Conservation (phyloP, 2,888 invertebrate species). For the Blastobasis lacticolella region DNA sequence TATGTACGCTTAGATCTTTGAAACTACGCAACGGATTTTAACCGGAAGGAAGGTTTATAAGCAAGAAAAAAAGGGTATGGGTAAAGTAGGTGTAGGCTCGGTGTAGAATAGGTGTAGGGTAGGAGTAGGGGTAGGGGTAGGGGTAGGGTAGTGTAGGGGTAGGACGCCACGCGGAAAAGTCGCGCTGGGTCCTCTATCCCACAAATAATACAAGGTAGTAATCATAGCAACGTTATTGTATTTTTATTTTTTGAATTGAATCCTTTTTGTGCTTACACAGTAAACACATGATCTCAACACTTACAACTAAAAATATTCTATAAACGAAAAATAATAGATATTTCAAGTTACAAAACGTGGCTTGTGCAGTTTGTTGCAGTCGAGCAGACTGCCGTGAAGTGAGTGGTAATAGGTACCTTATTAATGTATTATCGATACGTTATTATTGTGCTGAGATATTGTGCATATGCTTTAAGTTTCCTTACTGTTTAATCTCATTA, state of each 20-base stretch:
- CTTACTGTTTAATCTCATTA: constrained; percentile 55
- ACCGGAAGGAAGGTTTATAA: too few species aligned
- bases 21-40: too few species aligned
- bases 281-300: constrained; percentile 81
- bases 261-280: constrained; percentile 81
- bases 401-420: constrained; percentile 30
- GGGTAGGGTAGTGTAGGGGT: too few species aligned
- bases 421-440: constrained; percentile 44
- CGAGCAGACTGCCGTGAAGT: constrained; percentile 57
- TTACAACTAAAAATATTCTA: constrained; percentile 80
- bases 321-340: constrained; percentile 65
- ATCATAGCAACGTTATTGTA: constrained; percentile 83
- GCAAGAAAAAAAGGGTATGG: too few species aligned
- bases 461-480: constrained; percentile 57
- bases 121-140: too few species aligned
- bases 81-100: too few species aligned
- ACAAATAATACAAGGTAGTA: constrained; percentile 52
- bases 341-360: constrained; percentile 58
- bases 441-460: constrained; percentile 67
- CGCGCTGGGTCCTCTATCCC: background rate
- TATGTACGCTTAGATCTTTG: too few species aligned
- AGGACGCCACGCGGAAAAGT: too few species aligned
- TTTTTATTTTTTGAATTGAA: constrained; percentile 77
- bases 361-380: constrained; percentile 66
- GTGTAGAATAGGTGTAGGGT: too few species aligned